Evolutionary conservation across 2,113 vertebrate species (phyloP).

Genomic region (Entelurus aequoreus): DNA sequence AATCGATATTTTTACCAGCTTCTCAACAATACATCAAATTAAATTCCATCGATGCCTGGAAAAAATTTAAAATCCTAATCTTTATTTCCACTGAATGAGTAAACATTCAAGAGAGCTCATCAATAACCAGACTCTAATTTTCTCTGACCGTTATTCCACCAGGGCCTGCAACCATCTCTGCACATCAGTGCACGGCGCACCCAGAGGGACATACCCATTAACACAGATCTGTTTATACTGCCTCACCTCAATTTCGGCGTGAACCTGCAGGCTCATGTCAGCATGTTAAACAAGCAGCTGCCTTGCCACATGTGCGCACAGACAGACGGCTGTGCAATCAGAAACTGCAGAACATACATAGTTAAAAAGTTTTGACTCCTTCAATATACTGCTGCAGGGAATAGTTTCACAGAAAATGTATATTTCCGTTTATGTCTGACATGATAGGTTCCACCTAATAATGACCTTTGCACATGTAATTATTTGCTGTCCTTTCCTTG

Average conservation of each 20-base stretch:
- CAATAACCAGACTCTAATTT: slow-evolving; percentile 47
- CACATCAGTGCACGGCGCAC: slow-evolving; percentile 34
- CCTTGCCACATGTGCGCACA: slow-evolving; percentile 58
- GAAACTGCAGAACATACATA: slow-evolving; percentile 4
- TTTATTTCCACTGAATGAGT: slow-evolving; percentile 11
- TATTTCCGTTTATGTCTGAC: no score
- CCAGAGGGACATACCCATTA: slow-evolving; percentile 49
- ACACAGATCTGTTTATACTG: slow-evolving; percentile 50
- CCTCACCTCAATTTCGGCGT: slow-evolving; percentile 49
- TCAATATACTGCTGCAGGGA: no score
- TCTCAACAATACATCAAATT: slow-evolving; percentile 10
- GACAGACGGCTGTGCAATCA: slow-evolving; percentile 40
- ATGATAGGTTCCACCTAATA: no score
- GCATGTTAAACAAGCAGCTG: slow-evolving; percentile 57
- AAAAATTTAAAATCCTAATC: slow-evolving; percentile 24
- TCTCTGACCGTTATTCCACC: slow-evolving; percentile 17
- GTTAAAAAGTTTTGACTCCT: neutral
- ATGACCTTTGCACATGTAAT: no score
- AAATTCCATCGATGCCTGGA: slow-evolving; percentile 13
- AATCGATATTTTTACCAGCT: neutral
- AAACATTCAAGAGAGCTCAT: slow-evolving; percentile 33
- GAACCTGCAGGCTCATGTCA: slow-evolving; percentile 50
- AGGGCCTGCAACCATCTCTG: slow-evolving; percentile 34
- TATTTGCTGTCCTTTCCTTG: no score
- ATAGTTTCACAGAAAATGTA: no score